These are phyloP conservation scores for Argyrosomus regius DNA, from an alignment of 2,797 vertebrate genomes.

Conservation along the genomic window DNA sequence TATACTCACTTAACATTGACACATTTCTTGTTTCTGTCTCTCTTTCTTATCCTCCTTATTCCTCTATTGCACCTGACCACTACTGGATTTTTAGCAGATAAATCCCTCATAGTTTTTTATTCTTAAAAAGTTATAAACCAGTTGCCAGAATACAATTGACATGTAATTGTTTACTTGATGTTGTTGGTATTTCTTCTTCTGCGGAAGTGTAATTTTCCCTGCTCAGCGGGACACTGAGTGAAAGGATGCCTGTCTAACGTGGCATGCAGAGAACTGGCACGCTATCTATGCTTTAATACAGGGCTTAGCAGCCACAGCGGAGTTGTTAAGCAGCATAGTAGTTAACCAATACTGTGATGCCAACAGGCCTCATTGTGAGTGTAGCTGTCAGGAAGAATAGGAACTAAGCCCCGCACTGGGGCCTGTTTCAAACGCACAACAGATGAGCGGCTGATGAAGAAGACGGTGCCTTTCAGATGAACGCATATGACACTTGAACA, in stretches of 20 bases:
- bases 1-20: slow-evolving; percentile 55
- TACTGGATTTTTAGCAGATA: slow-evolving; percentile 29
- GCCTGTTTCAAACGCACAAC: slow-evolving; percentile 41
- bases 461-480: slow-evolving; percentile 26
- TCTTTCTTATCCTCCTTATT: slow-evolving; percentile 30
- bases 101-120: not conserved
- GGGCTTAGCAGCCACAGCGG: slow-evolving; percentile 70
- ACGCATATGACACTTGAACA: slow-evolving; percentile 37
- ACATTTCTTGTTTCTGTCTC: slow-evolving; percentile 51
- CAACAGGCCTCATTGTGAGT: slow-evolving; percentile 60
- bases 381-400: slow-evolving; percentile 62
- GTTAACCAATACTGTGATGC: slow-evolving; percentile 63
- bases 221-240: slow-evolving; percentile 44
- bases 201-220: slow-evolving; percentile 47
- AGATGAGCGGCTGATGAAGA: slow-evolving; percentile 60
- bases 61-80: slow-evolving; percentile 22
- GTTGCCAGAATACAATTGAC: slow-evolving; percentile 41
- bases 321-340: slow-evolving; percentile 66
- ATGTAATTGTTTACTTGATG: slow-evolving; percentile 38
- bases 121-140: slow-evolving; percentile 1
- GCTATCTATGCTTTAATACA: slow-evolving; percentile 64
- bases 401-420: slow-evolving; percentile 52
- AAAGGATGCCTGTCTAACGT: slow-evolving; percentile 50
- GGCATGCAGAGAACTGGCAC: slow-evolving; percentile 55
- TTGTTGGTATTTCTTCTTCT: slow-evolving; percentile 27